Base-by-base conservation (phyloP, 2,113 vertebrate species). In the Odontophorus gujanensis region DNA sequence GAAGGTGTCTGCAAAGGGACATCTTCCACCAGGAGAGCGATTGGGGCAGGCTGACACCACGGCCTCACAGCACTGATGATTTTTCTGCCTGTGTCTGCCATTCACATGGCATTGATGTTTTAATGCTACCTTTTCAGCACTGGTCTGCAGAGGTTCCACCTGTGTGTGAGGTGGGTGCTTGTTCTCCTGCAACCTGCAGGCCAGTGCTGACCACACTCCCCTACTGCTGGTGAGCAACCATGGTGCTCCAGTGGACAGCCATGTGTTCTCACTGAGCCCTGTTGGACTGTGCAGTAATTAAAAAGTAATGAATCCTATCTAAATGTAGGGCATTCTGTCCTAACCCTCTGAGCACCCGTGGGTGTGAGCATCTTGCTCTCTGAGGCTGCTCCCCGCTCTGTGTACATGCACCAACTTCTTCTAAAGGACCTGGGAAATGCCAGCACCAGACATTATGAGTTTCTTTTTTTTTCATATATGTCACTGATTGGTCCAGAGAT, bases 401-500 rank as follows among this genome's bases (percentile, higher is more conserved):
- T 63, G 73, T 47, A 86, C 45, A n/a, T 18, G 34, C 66, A 83
- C 40, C 42, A 74, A 55, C 89, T 93, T 96, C 88, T 85, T 83
- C 92, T 82, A 82, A 92, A 63, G 45, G 83, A 45, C 43, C 75
- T 77, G 65, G 87, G 85, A 95, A 92, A 74, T 90, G 96, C 92
- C 96, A 97, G 92, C 87, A 89, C 85, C 92, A 85, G 88, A 86
- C 86, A 89, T 17, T 24, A 86, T n/a, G 5, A 62, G 94, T 96
- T 96, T 85, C 47, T 28, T 28, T 47, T 40, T 50, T 45, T 42
- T 69, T 55, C 65, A 87, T 95, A 96, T 80, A 97, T 85, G 89
- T 97, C 86, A 87, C 87, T 96, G 95, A 97, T 97, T 74, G 95
- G 86, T 96, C 82, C 95, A 96, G 96, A 88, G 81, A 84, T 76